phyloP scores from a whole-genome alignment of 1,140 invertebrate genomes.

The Ostrea denselamellosa region DNA sequence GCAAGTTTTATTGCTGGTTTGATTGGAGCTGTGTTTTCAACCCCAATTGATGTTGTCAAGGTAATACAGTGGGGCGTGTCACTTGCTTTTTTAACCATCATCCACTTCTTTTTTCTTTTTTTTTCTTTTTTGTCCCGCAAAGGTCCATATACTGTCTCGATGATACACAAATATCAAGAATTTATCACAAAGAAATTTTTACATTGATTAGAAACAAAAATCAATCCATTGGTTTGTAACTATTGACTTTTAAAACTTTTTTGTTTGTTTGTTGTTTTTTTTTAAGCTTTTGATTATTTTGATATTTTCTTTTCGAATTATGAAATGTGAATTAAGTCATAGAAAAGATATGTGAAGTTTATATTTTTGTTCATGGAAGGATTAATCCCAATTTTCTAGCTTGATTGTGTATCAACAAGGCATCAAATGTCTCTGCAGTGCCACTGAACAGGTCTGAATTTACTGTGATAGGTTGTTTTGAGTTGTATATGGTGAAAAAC shows the following conservation, averaged over 20 bases:
- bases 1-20: constrained; percentile 77
- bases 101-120: constrained; percentile 14
- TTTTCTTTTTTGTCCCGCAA: background rate
- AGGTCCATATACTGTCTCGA: background rate
- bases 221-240: background rate
- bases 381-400: background rate
- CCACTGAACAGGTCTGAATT: constrained; percentile 26
- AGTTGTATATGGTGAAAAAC: constrained; percentile 35
- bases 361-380: background rate
- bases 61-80: constrained; percentile 56
- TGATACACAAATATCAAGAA: constrained; percentile 1
- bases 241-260: no score
- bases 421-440: background rate
- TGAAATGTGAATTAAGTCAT: background rate
- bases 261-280: no score
- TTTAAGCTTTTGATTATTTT: background rate
- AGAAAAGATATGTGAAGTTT: background rate
- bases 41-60: constrained; percentile 78
- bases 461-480: constrained; percentile 13
- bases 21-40: constrained; percentile 76
- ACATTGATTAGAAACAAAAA: background rate
- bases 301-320: background rate
- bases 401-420: constrained; percentile 35
- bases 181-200: background rate
- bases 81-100: background rate